Conservation (phyloP, 2,113 vertebrate species). For the Ammodytes marinus region DNA sequence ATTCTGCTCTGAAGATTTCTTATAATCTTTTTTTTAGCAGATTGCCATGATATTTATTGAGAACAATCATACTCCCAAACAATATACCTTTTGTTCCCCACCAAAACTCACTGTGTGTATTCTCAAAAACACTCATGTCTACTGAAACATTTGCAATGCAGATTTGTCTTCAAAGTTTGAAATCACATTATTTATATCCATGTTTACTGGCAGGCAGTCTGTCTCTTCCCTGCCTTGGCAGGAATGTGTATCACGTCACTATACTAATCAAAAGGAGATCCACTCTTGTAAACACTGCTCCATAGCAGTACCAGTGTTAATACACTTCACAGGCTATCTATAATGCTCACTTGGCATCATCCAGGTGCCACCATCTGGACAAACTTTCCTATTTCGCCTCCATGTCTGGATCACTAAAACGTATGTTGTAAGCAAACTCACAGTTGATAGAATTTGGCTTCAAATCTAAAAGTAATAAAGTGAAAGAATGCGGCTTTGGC, state of each 20-base stretch:
- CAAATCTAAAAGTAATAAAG: slow-evolving; percentile 51
- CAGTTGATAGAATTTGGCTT: slow-evolving; percentile 27
- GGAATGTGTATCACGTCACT: not conserved
- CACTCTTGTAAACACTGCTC: not conserved
- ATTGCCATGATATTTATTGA: not conserved
- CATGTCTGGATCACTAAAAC: not conserved
- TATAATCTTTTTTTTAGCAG: too few species aligned
- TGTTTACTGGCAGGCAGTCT: not conserved
- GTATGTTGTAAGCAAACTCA: not conserved
- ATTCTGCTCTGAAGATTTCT: too few species aligned
- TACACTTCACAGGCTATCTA: not conserved
- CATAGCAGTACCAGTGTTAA: not conserved
- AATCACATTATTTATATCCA: not conserved
- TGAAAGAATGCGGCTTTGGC: slow-evolving; percentile 43
- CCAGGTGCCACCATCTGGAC: not conserved
- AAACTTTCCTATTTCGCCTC: not conserved
- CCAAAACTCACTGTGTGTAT: not conserved
- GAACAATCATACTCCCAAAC: not conserved
- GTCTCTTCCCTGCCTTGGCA: not conserved
- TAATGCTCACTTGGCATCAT: too few species aligned
- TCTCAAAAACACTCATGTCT: not conserved
- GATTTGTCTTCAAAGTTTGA: not conserved
- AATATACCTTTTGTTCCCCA: not conserved
- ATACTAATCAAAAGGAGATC: not conserved
- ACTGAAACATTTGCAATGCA: not conserved